Evolutionary conservation across 2,113 vertebrate species (phyloP), one percentile per base, ranked within the genome.

Genomic region (Phrynocephalus versicolor): DNA sequence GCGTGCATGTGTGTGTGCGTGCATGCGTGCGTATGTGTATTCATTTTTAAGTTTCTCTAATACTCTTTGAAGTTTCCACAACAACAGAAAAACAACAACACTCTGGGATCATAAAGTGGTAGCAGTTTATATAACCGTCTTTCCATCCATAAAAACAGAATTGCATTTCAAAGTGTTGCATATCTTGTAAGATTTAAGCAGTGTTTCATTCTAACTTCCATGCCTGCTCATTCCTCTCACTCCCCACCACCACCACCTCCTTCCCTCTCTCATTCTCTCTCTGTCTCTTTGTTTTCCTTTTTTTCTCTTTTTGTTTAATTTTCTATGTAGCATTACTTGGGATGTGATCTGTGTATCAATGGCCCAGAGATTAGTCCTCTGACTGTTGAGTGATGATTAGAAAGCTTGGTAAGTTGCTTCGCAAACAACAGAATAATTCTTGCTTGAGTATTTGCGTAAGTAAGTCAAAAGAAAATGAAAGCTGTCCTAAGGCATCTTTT

Each of bases 391-490:
- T 84, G 84, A 90, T 90, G 86, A 92, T 92, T 76, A 91, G 92
- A 91, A 60, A 25, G 62, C 83, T 45, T 58, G 72, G 88, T 88
- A 82, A 81, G 51, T 85, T 60, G 3, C 60, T 19, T 70, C n/a
- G 57, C 73, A 93, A 91, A 81, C 84, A 82, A 90, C 85, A 85
- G 85, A 93, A 85, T 88, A 88, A 85, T 81, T 93, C 78, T 71
- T 81, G 35, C 78, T 69, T 78, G 86, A 92, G 77, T 79, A 90
- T 92, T 93, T 85, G 88, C 88, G 70, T 92, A 94, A 94, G 86
- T 94, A 84, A 91, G 94, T 94, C 93, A 93, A 88, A 91, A 91
- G 60, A 93, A 91, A 93, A 93, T 65, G 87, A 90, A 94, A 94
- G 88, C 83, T 93, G 79, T 89, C 87, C 81, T 88, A 92, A 85